Conservation (phyloP, 1,140 invertebrate species). For the Ceratitis capitata region DNA sequence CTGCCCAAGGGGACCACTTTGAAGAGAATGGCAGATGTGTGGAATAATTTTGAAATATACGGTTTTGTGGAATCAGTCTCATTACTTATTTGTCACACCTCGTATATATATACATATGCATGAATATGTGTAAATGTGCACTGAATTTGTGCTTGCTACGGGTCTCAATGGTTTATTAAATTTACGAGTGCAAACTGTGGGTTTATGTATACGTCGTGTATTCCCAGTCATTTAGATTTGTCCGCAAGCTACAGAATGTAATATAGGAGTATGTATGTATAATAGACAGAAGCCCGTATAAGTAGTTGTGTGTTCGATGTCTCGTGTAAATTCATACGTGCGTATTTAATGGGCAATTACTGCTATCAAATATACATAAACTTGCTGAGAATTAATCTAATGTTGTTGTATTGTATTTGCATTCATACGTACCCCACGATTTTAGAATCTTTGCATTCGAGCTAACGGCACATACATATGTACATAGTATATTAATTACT, state of each 20-base stretch:
- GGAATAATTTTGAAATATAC: too few species aligned
- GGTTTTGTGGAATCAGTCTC: too few species aligned
- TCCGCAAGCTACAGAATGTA: background rate
- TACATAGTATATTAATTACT: too few species aligned
- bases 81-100: too few species aligned
- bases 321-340: slow-evolving; percentile 21
- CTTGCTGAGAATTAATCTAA: background rate
- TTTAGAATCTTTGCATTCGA: too few species aligned
- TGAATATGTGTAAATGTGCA: background rate
- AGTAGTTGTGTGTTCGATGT: background rate
- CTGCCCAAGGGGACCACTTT: too few species aligned
- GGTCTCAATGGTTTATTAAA: slow-evolving; percentile 24
- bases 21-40: too few species aligned
- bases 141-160: background rate
- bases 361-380: slow-evolving; percentile 43
- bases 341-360: slow-evolving; percentile 41
- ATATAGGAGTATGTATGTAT: background rate
- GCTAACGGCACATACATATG: too few species aligned
- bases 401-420: background rate
- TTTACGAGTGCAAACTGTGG: slow-evolving; percentile 31
- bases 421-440: too few species aligned
- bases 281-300: background rate
- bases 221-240: background rate
- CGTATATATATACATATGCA: background rate
- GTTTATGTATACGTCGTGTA: background rate